Percentiles rank a stretch among this genome's conserved stretches.
Conservation (phyloP, 2,888 invertebrate genomes). For the Agrochola macilenta region DNA sequence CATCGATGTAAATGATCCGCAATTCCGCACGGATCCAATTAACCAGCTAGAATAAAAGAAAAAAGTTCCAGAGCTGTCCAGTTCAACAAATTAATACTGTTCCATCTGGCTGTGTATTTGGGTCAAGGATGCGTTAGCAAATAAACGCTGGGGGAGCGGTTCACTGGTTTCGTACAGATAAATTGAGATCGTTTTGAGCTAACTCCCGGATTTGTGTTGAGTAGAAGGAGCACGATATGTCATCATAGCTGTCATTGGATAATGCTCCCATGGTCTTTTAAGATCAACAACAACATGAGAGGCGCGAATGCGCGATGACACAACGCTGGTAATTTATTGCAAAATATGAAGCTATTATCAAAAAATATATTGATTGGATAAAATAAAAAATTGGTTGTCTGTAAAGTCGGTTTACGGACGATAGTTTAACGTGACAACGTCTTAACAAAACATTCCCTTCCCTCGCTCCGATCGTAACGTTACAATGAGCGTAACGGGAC, state of each 20-base stretch:
- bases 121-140: constrained; percentile 32
- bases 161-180: constrained; percentile 6
- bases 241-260: too few relatives aligned
- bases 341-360: too few relatives aligned
- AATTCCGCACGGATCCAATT: neutral
- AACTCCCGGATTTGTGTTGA: constrained; percentile 20
- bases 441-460: too few relatives aligned
- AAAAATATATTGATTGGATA: too few relatives aligned
- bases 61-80: constrained; percentile 23
- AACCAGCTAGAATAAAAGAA: neutral
- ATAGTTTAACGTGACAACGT: too few relatives aligned
- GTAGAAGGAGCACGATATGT: constrained; percentile 8
- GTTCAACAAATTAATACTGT: constrained; percentile 21
- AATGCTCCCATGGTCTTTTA: neutral
- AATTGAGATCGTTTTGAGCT: neutral
- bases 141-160: constrained; percentile 20
- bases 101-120: constrained; percentile 22
- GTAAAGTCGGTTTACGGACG: too few relatives aligned
- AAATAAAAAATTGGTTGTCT: too few relatives aligned
- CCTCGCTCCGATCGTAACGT: too few relatives aligned
- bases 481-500: too few relatives aligned
- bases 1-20: neutral
- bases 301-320: too few relatives aligned
- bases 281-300: neutral
- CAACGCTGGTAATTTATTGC: too few relatives aligned